These are phyloP conservation scores for Drosophila gaucha DNA, from an alignment of 2,888 invertebrate species.

Conservation along the genomic window DNA sequence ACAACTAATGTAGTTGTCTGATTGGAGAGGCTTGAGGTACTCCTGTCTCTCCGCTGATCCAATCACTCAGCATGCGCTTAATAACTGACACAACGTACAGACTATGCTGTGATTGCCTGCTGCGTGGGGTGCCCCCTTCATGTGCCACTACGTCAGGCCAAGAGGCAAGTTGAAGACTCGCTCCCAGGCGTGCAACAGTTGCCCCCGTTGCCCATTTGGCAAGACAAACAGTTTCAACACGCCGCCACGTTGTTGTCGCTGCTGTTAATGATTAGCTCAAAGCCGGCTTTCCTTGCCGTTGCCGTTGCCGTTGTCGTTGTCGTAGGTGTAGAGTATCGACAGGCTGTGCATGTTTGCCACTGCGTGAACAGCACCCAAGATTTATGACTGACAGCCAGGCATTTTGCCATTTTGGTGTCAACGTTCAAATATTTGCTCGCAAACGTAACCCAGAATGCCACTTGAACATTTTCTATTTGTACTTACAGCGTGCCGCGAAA, in stretches of 20 bases:
- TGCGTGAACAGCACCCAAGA: no score
- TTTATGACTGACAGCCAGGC: constrained; percentile 62
- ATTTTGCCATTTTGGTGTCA: constrained; percentile 40
- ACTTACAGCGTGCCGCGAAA: constrained; percentile 93
- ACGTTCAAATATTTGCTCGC: constrained; percentile 54
- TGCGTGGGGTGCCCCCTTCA: constrained; percentile 15
- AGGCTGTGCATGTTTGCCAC: constrained; percentile 46
- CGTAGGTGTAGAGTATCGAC: constrained; percentile 53
- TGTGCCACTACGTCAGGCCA: constrained; percentile 16
- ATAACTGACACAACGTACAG: background rate
- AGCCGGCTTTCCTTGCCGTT: constrained; percentile 24
- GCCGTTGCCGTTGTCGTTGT: constrained; percentile 24
- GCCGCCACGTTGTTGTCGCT: constrained; percentile 33
- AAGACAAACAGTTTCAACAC: constrained; percentile 49
- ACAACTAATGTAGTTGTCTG: constrained; percentile 22
- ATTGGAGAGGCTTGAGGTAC: background rate
- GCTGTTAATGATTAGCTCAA: constrained; percentile 59
- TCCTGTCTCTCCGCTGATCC: constrained; percentile 22
- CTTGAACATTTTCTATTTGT: constrained; percentile 58
- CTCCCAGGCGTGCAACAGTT: constrained; percentile 55
- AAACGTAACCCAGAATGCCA: constrained; percentile 57
- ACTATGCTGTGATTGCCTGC: constrained; percentile 18
- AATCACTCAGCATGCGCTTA: constrained; percentile 30
- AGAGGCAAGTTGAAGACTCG: constrained; percentile 33
- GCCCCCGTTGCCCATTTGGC: constrained; percentile 58